Base-by-base conservation (phyloP, 2,888 invertebrate genomes). In the Petrolisthes cinctipes region DNA sequence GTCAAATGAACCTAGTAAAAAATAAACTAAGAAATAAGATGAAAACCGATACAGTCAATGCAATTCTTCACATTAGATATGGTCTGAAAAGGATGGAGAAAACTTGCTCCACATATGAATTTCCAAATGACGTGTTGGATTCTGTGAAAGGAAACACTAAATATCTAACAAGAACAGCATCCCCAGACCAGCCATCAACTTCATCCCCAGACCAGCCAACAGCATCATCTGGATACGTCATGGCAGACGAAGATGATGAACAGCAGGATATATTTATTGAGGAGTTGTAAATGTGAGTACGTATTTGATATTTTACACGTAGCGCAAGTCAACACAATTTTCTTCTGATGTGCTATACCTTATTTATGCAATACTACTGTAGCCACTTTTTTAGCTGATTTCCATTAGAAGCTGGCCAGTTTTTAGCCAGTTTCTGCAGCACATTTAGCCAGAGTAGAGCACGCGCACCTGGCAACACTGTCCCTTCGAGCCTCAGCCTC, bases 41-140 rank as follows among this genome's bases (percentile, higher is more conserved):
- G 75, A 83, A 11, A 54, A 75, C 83, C 4, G 83, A 83, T 56
- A 83, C 83, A 73, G 71, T 83, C 53, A 71, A 73, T 66, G 71
- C 56, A 83, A 73, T 71, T n/a, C 83, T 83, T 71, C 83, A 83
- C 71, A 83, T 82, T 82, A 7, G 71, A 57, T 73, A 68, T 68
- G 82, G 54, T 23, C 68, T 71, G 68, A 71, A 71, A 83, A 68
- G 82, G 20, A 83, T 83, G 82, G 71, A 20, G 5, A 56, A 73
- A 75, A 83, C 83, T 23, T 83, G 83, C 75, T 83, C 71, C 75
- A 73, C 83, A 54, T 83, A 83, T 23, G 82, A 83, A 83, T 83
- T 68, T 17, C 82, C 53, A 54, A 83, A 20, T 17, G 56, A 83
- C 73, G 56, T 83, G 71, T 68, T 83, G 75, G 75, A 82, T 37